phyloP scores from a whole-genome alignment of 2,888 invertebrate genomes.

The Dysmachus trigonus region DNA sequence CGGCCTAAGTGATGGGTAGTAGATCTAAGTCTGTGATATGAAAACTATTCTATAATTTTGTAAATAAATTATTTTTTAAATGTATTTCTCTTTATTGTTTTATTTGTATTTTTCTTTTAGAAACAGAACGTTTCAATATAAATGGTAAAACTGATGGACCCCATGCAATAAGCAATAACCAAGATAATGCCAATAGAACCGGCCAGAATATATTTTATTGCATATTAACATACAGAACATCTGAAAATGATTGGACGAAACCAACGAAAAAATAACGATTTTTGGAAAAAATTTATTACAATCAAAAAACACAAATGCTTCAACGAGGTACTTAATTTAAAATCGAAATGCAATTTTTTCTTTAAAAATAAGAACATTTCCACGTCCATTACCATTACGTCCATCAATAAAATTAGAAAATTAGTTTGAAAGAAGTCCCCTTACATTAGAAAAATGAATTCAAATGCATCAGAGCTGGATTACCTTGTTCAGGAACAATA shows the following conservation, averaged over 20 bases:
- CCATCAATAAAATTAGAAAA: constrained; percentile 5
- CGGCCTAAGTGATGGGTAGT: background rate
- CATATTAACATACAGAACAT: background rate
- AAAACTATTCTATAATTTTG: constrained; percentile 5
- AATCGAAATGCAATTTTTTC: background rate
- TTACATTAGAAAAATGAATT: constrained; percentile 8
- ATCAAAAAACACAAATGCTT: background rate
- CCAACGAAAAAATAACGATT: background rate
- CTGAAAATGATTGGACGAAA: background rate
- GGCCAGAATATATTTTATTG: background rate
- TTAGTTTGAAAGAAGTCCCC: background rate
- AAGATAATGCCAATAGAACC: background rate
- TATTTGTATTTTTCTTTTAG: background rate
- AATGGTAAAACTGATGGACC: background rate
- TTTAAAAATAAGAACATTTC: background rate
- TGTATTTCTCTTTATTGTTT: background rate
- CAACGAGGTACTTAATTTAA: background rate
- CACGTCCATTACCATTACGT: background rate
- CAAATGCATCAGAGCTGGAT: constrained; percentile 19
- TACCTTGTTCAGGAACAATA: background rate
- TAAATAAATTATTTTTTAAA: constrained; percentile 32
- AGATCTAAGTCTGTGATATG: constrained; percentile 40
- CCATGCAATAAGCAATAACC: background rate
- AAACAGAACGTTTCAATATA: background rate
- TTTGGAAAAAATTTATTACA: background rate